phyloP scores from a whole-genome alignment of 2,797 vertebrate species.

The Acrossocheilus wenchowensis region DNA sequence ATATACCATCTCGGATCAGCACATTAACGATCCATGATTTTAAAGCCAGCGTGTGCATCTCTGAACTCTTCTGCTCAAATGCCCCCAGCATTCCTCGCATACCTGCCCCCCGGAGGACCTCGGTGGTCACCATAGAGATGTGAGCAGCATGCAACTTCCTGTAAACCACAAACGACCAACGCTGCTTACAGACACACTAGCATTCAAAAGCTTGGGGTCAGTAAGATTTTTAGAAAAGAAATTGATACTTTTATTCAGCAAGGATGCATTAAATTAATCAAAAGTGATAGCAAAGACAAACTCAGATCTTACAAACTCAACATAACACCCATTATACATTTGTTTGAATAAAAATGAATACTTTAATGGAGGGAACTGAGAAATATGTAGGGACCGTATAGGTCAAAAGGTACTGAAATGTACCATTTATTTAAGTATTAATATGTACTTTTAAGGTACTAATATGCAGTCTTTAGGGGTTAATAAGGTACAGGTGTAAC shows the following conservation, averaged over 20 bases:
- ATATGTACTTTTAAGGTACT: neutral
- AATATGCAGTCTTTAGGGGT: neutral
- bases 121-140: conserved; percentile 45
- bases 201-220: neutral
- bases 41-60: conserved; percentile 13
- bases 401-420: neutral
- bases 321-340: too few relatives aligned
- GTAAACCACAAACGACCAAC: neutral
- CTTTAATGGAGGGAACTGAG: neutral
- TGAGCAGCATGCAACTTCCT: conserved; percentile 37
- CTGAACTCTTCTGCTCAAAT: conserved; percentile 15
- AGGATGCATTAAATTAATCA: neutral
- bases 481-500: neutral
- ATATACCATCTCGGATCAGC: conserved; percentile 4
- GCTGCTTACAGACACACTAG: neutral
- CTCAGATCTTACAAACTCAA: too few relatives aligned
- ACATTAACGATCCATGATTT: neutral
- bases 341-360: neutral
- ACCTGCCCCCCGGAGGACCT: conserved; percentile 37
- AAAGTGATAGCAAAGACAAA: neutral
- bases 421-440: neutral
- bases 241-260: neutral
- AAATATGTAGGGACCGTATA: neutral
- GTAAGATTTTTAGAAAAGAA: neutral
- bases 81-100: conserved; percentile 52